These are phyloP conservation scores for Lycorma delicatula DNA, from an alignment of 1,140 invertebrate species.

Conservation along the genomic window DNA sequence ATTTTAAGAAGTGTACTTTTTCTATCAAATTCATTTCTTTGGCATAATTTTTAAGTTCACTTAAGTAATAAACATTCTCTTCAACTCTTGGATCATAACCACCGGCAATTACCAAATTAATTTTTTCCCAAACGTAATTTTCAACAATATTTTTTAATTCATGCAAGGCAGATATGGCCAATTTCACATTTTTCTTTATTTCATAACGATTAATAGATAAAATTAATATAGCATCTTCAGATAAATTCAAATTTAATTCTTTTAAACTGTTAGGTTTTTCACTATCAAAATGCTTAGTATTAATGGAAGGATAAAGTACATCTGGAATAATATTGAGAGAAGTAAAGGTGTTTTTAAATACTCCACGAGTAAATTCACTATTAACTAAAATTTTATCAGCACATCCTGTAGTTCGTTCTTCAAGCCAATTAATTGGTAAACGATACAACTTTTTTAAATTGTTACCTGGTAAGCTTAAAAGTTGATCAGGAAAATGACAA, in stretches of 20 bases:
- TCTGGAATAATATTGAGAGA: conserved; percentile 56
- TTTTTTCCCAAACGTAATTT: conserved; percentile 42
- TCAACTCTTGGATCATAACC: conserved; percentile 86
- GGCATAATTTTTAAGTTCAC: conserved; percentile 61
- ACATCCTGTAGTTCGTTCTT: conserved; percentile 76
- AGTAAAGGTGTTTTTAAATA: conserved; percentile 80
- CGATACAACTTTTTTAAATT: conserved; percentile 74
- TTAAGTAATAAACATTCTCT: conserved; percentile 85
- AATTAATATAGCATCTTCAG: conserved; percentile 55
- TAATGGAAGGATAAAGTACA: conserved; percentile 91
- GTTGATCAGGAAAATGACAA: conserved; percentile 95
- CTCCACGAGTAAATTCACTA: conserved; percentile 78
- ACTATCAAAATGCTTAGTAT: conserved; percentile 66
- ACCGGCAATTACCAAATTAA: conserved; percentile 89
- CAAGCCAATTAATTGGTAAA: conserved; percentile 81
- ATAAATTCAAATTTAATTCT: conserved; percentile 36
- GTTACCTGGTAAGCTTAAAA: conserved; percentile 62
- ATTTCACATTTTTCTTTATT: conserved; percentile 84
- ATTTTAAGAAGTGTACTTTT: conserved; percentile 76
- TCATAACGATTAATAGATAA: conserved; percentile 97
- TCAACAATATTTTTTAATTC: conserved; percentile 51
- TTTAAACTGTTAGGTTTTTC: conserved; percentile 42
- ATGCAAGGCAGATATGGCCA: conserved; percentile 75
- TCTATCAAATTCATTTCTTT: conserved; percentile 57
- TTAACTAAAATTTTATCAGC: conserved; percentile 91